These are phyloP conservation scores for Pelobates cultripes DNA, from an alignment of 2,797 vertebrate species.

Conservation along the genomic window DNA sequence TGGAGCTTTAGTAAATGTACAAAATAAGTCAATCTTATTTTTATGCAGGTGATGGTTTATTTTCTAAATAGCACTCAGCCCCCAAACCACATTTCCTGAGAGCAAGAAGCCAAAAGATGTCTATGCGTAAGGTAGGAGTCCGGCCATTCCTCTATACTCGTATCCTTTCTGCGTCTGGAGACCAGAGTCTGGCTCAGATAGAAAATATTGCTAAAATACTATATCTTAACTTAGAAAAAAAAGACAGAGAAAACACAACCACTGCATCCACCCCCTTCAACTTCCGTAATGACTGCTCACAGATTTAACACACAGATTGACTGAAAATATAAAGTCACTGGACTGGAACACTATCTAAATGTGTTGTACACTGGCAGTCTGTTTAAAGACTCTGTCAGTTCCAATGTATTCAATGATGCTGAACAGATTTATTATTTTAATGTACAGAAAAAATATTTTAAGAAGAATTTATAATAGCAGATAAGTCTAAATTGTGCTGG, in stretches of 20 bases:
- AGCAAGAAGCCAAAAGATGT: constrained; percentile 64
- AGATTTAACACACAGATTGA: constrained; percentile 75
- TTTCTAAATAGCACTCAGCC: constrained; percentile 71
- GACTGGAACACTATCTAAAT: not conserved
- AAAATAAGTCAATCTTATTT: constrained; percentile 58
- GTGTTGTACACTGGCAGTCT: not conserved
- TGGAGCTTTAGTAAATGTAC: constrained; percentile 6
- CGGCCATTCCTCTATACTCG: constrained; percentile 21
- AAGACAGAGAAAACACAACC: constrained; percentile 59
- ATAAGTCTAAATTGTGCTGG: too few relatives aligned
- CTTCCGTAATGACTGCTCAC: constrained; percentile 72
- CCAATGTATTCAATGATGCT: too few relatives aligned
- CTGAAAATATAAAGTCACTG: constrained; percentile 14
- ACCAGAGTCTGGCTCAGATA: not conserved
- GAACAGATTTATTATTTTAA: too few relatives aligned
- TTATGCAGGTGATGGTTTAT: constrained; percentile 60
- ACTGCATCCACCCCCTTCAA: constrained; percentile 67
- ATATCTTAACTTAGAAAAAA: constrained; percentile 15
- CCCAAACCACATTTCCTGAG: constrained; percentile 84
- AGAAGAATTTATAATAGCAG: too few relatives aligned
- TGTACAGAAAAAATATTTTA: too few relatives aligned
- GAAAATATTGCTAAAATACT: constrained; percentile 3
- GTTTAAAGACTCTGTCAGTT: too few relatives aligned
- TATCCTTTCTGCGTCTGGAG: constrained; percentile 14
- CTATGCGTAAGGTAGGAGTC: constrained; percentile 34